A percentile compares a stretch with the other conserved stretches of the same genome.
Evolutionary conservation across 2,113 vertebrate genomes (phyloP).

Genomic region (Hemibagrus wyckioides): DNA sequence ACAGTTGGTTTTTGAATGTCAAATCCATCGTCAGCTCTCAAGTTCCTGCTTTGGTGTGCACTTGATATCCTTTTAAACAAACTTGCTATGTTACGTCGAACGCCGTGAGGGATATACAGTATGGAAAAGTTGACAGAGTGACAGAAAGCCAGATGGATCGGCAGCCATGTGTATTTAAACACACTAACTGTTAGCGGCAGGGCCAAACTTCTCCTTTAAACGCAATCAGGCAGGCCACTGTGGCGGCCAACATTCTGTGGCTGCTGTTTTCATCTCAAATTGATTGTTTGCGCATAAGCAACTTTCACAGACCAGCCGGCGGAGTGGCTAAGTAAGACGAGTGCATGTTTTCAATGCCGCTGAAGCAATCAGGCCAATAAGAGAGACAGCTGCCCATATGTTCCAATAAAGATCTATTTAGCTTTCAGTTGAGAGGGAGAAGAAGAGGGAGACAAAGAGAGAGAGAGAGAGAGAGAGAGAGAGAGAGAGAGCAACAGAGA

Average conservation of each 20-base stretch:
- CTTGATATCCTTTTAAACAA: not conserved
- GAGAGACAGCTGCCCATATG: slow-evolving; percentile 55
- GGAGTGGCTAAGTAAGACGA: slow-evolving; percentile 37
- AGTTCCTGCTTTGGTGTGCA: not conserved
- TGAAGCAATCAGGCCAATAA: slow-evolving; percentile 57
- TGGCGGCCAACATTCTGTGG: slow-evolving; percentile 9
- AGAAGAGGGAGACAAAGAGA: not conserved
- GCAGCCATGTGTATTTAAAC: slow-evolving; percentile 58
- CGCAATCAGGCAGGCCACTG: slow-evolving; percentile 31
- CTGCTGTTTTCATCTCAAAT: slow-evolving; percentile 30
- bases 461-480: not conserved
- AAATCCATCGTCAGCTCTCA: not conserved
- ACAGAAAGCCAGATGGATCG: slow-evolving; percentile 58
- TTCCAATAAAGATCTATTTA: slow-evolving; percentile 47
- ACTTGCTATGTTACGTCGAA: slow-evolving; percentile 16
- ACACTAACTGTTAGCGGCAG: slow-evolving; percentile 49
- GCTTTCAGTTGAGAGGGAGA: slow-evolving; percentile 6
- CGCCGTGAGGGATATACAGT: slow-evolving; percentile 28
- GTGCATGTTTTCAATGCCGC: slow-evolving; percentile 41
- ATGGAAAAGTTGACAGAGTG: slow-evolving; percentile 48
- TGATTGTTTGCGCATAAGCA: slow-evolving; percentile 51
- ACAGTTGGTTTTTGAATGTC: not conserved
- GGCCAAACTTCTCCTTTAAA: slow-evolving; percentile 47
- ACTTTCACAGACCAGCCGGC: slow-evolving; percentile 36
- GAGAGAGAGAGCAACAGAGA: not conserved